These are phyloP conservation scores for Platycheirus rosarum DNA, from an alignment of 2,888 invertebrate species.

Conservation along the genomic window DNA sequence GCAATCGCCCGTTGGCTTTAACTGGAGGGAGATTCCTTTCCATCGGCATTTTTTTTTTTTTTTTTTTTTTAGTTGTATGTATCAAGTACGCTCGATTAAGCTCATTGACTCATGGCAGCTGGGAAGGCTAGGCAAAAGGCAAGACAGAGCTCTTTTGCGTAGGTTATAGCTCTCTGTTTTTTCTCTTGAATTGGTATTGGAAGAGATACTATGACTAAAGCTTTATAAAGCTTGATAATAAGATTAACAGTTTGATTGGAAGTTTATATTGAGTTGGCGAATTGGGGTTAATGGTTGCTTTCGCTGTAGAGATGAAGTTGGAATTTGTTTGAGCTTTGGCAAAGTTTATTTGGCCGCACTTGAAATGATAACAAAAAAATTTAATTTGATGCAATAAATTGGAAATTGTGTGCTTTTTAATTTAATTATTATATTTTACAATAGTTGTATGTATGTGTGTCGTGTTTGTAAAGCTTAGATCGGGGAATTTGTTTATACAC, in stretches of 20 bases:
- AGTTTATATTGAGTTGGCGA: conserved; percentile 11
- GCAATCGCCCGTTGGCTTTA: conserved; percentile 39
- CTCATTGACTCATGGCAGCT: conserved; percentile 63
- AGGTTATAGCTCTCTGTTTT: conserved; percentile 20
- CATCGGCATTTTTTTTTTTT: conserved; percentile 38
- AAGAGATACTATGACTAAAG: neutral
- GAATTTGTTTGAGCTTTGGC: conserved; percentile 18
- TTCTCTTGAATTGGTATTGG: neutral
- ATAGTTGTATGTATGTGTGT: no score
- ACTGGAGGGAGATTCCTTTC: conserved; percentile 47
- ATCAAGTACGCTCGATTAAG: conserved; percentile 71
- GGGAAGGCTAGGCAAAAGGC: neutral
- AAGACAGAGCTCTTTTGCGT: conserved; percentile 21
- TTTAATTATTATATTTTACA: no score
- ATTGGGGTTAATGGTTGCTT: neutral
- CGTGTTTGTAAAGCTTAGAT: no score
- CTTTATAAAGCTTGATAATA: conserved; percentile 15
- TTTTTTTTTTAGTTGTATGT: conserved; percentile 24
- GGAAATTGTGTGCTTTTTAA: no score
- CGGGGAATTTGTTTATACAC: no score
- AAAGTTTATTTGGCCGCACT: conserved; percentile 32
- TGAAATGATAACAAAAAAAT: conserved; percentile 20
- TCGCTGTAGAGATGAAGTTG: neutral
- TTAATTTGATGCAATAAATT: no score
- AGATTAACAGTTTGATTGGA: neutral